Base-by-base conservation (phyloP, 2,797 vertebrate species). In the Urocyon cinereoargenteus region DNA sequence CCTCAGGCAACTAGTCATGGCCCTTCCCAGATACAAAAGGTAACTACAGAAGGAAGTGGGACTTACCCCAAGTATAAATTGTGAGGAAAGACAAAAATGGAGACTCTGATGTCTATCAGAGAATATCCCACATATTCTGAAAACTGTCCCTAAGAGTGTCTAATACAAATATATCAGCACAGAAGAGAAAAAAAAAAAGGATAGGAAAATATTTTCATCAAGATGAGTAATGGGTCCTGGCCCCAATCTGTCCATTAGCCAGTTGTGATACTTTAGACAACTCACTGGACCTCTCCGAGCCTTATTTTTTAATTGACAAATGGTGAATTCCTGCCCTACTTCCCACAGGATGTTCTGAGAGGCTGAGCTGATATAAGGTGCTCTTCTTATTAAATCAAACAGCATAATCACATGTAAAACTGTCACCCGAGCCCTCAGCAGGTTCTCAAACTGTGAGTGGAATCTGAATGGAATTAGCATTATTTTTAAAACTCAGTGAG, bases 381-480 rank as follows among this genome's bases (percentile, higher is more conserved):
- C 87, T 70, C 9, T 62, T 94, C 82, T 95, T 86, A 97, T 85
- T 98, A 97, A 98, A 98, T 98, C 97, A 98, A 96, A 95, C 1
- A 31, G 94, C 82, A 88, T 95, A 97, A 98, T 88, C 97, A 97
- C 96, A 81, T 93, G 94, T 82, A 94, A 97, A 98, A 79, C 94
- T 96, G 92, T 94, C 97, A 88, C 91, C 26, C 21, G 87, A 77
- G 96, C 93, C 96, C 98, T 97, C 98, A 97, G 98, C 97, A 96
- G 97, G 97, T 82, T 94, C 94, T 97, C 98, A 97, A 62, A 92
- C 97, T 98, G 97, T 96, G 94, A 97, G 83, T 91, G 88, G 68
- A 97, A 94, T 96, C 77, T 89, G 96, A 98, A 97, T 98, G 93
- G 90, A 98, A 98, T 97, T 97, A 97, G 94, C 97, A 97, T 97